Evolutionary conservation across 2,888 invertebrate genomes (phyloP), one percentile per base, ranked within the genome.

Genomic region (Octodonta nipae): DNA sequence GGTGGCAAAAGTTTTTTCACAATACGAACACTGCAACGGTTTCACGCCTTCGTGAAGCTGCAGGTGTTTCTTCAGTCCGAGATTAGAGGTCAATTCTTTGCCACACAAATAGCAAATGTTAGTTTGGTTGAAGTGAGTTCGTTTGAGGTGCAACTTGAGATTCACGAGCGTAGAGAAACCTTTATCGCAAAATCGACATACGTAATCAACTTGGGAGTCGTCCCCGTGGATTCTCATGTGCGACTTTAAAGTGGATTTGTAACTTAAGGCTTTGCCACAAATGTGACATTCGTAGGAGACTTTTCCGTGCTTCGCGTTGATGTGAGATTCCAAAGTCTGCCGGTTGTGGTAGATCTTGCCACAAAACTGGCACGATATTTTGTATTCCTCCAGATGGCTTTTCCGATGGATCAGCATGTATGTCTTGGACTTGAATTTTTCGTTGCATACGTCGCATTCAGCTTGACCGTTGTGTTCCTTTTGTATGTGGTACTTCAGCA

Each of bases 401-500:
- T 63, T 51, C 60, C 66, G 65, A 40, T 71, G 70, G 0, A 68
- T 63, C 27, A 67, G 67, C 25, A 42, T 42, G 4, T 47, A 49
- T 8, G 47, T 46, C 32, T 51, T 49, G 3, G 50, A 46, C 36
- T 43, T 43, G 38, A 73, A 65, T 29, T 67, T 67, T 44, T 70
- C 70, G 0, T 68, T 67, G 38, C 75, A 75, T 1, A 68, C 55
- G 1, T 68, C 60, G 42, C 75, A 74, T 22, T 46, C 38, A 35
- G n/a, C n/a, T n/a, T n/a, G n/a, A n/a, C n/a, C n/a, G n/a, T n/a
- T n/a, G n/a, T n/a, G n/a, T n/a, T n/a, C n/a, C n/a, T n/a, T n/a
- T n/a, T n/a, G n/a, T n/a, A n/a, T n/a, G 4, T 27, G 13, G 14
- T 27, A 15, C 14, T 27, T 27, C 5, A 13, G 13, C 36, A 42